Evolutionary conservation across 2,113 vertebrate genomes (phyloP).

Genomic region (Calypte anna): DNA sequence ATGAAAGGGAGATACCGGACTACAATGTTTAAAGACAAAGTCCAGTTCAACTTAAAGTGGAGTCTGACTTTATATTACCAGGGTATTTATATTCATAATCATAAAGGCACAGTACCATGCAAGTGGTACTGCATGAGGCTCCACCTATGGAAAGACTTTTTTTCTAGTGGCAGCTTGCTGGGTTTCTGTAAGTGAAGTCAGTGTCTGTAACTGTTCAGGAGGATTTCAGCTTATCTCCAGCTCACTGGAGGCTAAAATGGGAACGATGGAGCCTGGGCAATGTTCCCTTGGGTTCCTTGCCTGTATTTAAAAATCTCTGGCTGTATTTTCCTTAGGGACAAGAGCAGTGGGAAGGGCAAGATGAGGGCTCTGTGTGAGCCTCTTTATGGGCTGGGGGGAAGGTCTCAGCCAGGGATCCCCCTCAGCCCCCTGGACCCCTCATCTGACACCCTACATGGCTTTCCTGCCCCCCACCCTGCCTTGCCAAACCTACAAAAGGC

Average conservation of each 20-base stretch:
- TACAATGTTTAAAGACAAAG: background rate
- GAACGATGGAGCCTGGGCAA: background rate
- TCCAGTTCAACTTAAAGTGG: background rate
- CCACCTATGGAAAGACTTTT: background rate
- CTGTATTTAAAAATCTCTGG: background rate
- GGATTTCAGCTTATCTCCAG: background rate
- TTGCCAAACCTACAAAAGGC: background rate
- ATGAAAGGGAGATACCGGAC: background rate
- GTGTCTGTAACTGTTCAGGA: background rate
- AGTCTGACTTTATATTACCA: background rate
- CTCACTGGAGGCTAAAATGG: background rate
- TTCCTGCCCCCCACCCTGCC: fast-evolving
- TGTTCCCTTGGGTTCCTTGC: background rate
- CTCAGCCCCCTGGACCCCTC: background rate
- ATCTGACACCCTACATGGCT: background rate
- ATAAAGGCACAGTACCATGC: too few species aligned
- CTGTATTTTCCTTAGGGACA: background rate
- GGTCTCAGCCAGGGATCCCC: background rate
- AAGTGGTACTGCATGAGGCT: background rate
- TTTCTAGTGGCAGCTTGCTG: background rate
- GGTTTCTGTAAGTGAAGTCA: background rate
- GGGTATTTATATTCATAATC: fast-evolving
- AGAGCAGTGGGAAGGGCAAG: background rate
- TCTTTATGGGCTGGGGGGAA: background rate
- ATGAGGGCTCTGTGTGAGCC: background rate